Base-by-base conservation (phyloP, 2,113 vertebrate genomes). In the Orthonyx spaldingii region DNA sequence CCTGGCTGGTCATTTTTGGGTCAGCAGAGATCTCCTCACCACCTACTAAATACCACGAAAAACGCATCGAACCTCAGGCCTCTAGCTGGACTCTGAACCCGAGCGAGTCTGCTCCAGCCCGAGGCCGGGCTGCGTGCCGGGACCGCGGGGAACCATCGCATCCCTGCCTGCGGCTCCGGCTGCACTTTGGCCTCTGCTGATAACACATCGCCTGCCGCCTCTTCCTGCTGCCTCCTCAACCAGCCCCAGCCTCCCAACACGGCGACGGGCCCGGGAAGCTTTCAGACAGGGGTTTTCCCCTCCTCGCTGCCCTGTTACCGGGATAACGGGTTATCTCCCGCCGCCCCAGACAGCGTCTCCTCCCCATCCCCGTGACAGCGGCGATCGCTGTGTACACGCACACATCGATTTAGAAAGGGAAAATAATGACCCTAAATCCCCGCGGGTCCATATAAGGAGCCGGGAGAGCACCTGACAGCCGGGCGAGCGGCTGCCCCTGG, bases 351-450 rank as follows among this genome's bases (percentile, higher is more conserved):
- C 15, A 6, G 77, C 68, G 1, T 3, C 26, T 28, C 50, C 68
- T 37, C 39, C 53, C 64, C 30, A 5, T 14, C 55, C 21, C 59
- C 0, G 60, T 39, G 11, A 4, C 30, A 2, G 64, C 47, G 32
- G 13, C 41, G 22, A n/a, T 1, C 2, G 65, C 65, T 2, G 55
- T 77, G 3, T 6, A 7, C 5, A 1, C 1, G 37, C 41, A 19
- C n/a, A 1, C 9, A 0, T 0, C 2, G 37, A 12, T 18, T 57
- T 4, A 14, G 10, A 13, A 47, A 33, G 4, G 19, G 10, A 33
- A 50, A 49, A n/a, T 0, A 68, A 3, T 0, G 13, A 7, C 60
- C 2, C 24, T 3, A 7, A 70, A 41, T 2, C 37, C 30, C 80
- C 49, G 27, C 1, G 27, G 41, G 22, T 55, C 33, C 27, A 0